phyloP scores from a whole-genome alignment of 2,113 vertebrate genomes.

The Hemichromis elongatus region DNA sequence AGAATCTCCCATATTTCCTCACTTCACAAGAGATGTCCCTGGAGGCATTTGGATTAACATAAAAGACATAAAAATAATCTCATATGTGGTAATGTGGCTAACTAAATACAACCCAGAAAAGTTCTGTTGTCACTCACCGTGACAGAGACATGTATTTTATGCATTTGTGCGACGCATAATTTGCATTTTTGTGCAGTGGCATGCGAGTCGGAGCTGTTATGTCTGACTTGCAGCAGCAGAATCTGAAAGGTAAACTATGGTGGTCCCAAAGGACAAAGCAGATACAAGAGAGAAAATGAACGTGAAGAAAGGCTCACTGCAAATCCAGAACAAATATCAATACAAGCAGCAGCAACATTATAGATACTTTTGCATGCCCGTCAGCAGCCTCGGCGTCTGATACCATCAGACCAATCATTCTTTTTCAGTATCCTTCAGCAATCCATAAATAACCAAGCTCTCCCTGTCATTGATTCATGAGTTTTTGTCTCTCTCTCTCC shows the following conservation, averaged over 20 bases:
- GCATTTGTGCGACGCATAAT: neutral
- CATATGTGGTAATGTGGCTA: constrained; percentile 5
- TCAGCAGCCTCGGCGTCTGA: neutral
- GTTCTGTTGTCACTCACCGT: neutral
- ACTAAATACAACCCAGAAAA: constrained; percentile 34
- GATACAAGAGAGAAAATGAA: neutral
- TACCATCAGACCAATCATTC: neutral
- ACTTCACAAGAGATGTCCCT: constrained; percentile 41
- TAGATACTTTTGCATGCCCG: neutral
- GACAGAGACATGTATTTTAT: neutral
- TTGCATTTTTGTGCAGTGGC: neutral
- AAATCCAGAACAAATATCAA: neutral
- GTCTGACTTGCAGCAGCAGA: neutral
- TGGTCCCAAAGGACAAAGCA: neutral
- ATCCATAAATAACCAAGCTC: neutral
- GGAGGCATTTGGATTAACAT: constrained; percentile 34
- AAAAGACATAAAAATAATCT: neutral
- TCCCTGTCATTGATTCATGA: neutral
- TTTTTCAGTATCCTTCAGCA: neutral
- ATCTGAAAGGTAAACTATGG: neutral
- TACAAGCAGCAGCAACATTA: neutral
- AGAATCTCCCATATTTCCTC: constrained; percentile 14
- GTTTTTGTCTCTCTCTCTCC: neutral
- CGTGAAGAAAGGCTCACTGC: neutral
- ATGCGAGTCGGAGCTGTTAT: neutral